A percentile compares a stretch with the other conserved stretches of the same genome.
Conservation (phyloP, 2,113 vertebrate species). For the Empidonax traillii region DNA sequence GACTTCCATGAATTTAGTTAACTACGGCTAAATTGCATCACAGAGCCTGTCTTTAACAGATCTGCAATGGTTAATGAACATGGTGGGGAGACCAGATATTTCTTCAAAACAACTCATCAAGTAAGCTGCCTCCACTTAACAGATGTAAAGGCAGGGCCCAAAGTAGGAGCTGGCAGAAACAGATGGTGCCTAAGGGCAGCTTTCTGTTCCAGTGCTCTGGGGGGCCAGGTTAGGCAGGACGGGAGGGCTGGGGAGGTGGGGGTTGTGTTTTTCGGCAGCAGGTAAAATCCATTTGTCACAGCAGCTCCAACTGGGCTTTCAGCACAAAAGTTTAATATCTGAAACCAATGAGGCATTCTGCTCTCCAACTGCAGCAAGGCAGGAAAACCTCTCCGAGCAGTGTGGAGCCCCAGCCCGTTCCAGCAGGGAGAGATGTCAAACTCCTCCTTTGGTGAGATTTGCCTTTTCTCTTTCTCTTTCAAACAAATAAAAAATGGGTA, state of each 20-base stretch:
- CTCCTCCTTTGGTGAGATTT: background rate
- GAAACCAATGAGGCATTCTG: constrained; percentile 79
- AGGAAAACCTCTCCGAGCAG: constrained; percentile 25
- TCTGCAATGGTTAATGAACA: constrained; percentile 58
- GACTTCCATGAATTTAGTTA: constrained; percentile 68
- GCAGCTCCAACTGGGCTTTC: constrained; percentile 77
- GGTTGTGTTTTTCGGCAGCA: constrained; percentile 78
- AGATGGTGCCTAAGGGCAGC: constrained; percentile 82
- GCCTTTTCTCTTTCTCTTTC: constrained; percentile 20
- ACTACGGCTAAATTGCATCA: constrained; percentile 43
- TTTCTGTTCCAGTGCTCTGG: constrained; percentile 57
- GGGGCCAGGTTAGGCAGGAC: constrained; percentile 49
- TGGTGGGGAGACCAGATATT: constrained; percentile 49
- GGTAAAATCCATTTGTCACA: constrained; percentile 89
- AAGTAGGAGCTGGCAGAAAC: constrained; percentile 78
- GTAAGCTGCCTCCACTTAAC: constrained; percentile 70
- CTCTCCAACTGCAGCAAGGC: constrained; percentile 45
- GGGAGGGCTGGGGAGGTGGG: constrained; percentile 60
- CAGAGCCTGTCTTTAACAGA: constrained; percentile 32
- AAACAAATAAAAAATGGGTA: constrained; percentile 51
- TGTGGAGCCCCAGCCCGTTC: constrained; percentile 21
- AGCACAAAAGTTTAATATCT: constrained; percentile 81
- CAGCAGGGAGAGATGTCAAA: constrained; percentile 20
- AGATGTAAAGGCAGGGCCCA: constrained; percentile 77
- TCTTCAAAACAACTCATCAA: constrained; percentile 79